Conservation (phyloP, 1,140 invertebrate genomes). For the Mactra quadrangularis region DNA sequence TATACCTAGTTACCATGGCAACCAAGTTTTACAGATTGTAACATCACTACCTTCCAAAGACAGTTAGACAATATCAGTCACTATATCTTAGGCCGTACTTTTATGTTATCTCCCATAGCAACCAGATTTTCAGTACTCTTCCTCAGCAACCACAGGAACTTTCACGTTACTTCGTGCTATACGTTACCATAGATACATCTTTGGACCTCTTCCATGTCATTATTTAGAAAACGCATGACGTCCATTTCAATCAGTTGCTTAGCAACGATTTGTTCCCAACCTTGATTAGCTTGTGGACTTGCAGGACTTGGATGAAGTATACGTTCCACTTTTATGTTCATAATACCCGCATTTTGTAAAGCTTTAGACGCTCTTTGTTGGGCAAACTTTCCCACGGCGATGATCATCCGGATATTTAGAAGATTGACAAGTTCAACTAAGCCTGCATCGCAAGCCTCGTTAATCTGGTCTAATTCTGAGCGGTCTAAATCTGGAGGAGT, state of each 20-base stretch:
- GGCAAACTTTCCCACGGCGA: slow-evolving; percentile 93
- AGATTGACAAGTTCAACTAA: slow-evolving; percentile 88
- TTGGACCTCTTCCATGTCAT: slow-evolving; percentile 56
- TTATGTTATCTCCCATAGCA: too few species aligned
- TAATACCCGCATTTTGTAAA: slow-evolving; percentile 85
- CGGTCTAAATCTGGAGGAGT: slow-evolving; percentile 90
- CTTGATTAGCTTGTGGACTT: slow-evolving; percentile 88
- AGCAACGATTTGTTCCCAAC: slow-evolving; percentile 91
- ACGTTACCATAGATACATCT: slow-evolving; percentile 51
- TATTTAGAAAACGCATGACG: slow-evolving; percentile 87
- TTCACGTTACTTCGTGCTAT: slow-evolving; percentile 54
- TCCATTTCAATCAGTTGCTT: slow-evolving; percentile 87
- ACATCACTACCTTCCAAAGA: too few species aligned
- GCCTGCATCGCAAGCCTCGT: slow-evolving; percentile 87
- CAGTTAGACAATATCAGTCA: too few species aligned
- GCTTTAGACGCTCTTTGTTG: slow-evolving; percentile 88
- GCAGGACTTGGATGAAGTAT: slow-evolving; percentile 94
- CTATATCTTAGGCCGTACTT: too few species aligned
- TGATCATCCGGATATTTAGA: slow-evolving; percentile 88
- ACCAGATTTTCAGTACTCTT: too few species aligned
- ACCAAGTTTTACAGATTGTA: background rate
- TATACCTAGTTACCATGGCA: background rate
- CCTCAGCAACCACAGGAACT: slow-evolving; percentile 21
- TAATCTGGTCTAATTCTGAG: slow-evolving; percentile 83
- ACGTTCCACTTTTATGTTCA: slow-evolving; percentile 86